phyloP scores from a whole-genome alignment of 2,888 invertebrate genomes.

The Conchocele bisecta region DNA sequence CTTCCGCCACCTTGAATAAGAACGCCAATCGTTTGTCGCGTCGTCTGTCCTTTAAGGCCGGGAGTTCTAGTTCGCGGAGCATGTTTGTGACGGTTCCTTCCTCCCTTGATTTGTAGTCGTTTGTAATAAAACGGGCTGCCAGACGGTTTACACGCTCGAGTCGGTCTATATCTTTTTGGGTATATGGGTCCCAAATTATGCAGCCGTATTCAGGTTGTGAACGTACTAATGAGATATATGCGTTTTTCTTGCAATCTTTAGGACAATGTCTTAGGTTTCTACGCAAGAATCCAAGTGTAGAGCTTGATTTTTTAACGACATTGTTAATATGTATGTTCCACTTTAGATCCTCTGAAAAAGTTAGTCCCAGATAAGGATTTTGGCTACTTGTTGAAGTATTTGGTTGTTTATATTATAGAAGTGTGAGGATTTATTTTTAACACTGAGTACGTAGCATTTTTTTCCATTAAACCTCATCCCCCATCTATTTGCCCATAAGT shows the following conservation, averaged over 20 bases:
- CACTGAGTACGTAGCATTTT: slow-evolving; percentile 40
- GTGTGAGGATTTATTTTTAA: slow-evolving; percentile 23
- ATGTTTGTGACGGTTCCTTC: too few species aligned
- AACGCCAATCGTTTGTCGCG: too few species aligned
- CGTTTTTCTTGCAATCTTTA: background rate
- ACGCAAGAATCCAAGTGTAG: slow-evolving; percentile 4
- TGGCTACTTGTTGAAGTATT: slow-evolving; percentile 21
- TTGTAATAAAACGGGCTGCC: too few species aligned
- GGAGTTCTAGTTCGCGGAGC: too few species aligned
- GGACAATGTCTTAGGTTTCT: slow-evolving; percentile 19
- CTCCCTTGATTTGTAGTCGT: too few species aligned
- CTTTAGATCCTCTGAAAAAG: slow-evolving; percentile 16
- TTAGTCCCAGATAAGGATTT: slow-evolving; percentile 32
- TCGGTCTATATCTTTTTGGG: too few species aligned
- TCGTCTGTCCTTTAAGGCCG: too few species aligned
- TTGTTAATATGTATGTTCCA: slow-evolving; percentile 19
- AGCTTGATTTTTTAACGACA: slow-evolving; percentile 10
- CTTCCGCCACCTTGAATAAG: too few species aligned
- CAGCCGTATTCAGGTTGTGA: slow-evolving; percentile 4
- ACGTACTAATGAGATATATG: slow-evolving; percentile 7
- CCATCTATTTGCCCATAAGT: slow-evolving; percentile 36
- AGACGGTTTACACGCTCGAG: too few species aligned
- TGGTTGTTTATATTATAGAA: slow-evolving; percentile 14
- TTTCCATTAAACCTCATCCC: slow-evolving; percentile 42
- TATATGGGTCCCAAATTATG: too few species aligned